These are phyloP conservation scores for Lycopodina hypogea DNA, from an alignment of 37 sponge, comb jelly and placozoan genomes.

Conservation along the genomic window DNA sequence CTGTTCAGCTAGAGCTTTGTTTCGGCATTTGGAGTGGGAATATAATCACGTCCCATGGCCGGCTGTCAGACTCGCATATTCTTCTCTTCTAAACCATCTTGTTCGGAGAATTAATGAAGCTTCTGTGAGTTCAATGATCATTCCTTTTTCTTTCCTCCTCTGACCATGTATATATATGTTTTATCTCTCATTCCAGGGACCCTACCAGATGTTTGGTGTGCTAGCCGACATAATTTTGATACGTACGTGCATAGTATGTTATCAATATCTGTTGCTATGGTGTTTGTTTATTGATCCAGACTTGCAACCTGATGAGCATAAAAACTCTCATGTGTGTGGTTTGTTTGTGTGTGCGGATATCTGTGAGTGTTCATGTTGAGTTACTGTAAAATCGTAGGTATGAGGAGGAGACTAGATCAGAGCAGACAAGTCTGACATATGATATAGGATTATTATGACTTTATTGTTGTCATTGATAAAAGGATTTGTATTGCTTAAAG, in stretches of 20 bases:
- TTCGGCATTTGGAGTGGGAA: constrained; percentile 81
- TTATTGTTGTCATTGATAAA: no score
- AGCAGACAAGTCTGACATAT: no score
- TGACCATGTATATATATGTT: not conserved
- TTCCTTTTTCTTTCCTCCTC: not conserved
- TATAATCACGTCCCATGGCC: constrained; percentile 86
- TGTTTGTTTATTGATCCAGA: no score
- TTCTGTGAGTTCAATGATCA: constrained; percentile 57
- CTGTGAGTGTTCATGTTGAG: no score
- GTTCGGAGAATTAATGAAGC: constrained; percentile 87
- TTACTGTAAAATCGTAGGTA: no score
- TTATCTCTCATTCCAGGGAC: constrained; percentile 44
- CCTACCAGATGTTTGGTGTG: constrained; percentile 90
- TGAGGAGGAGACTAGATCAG: no score
- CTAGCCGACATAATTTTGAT: constrained; percentile 74
- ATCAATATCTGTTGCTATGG: no score
- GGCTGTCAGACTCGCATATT: constrained; percentile 45
- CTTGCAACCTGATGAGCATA: no score
- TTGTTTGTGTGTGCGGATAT: no score
- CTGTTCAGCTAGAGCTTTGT: constrained; percentile 56
- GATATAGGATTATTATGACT: no score
- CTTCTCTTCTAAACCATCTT: constrained; percentile 58
- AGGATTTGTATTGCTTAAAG: no score
- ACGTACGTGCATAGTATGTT: constrained; percentile 33
- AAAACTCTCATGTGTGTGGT: no score